Conservation (phyloP, 2,113 vertebrate genomes). For the Solenodon paradoxus region DNA sequence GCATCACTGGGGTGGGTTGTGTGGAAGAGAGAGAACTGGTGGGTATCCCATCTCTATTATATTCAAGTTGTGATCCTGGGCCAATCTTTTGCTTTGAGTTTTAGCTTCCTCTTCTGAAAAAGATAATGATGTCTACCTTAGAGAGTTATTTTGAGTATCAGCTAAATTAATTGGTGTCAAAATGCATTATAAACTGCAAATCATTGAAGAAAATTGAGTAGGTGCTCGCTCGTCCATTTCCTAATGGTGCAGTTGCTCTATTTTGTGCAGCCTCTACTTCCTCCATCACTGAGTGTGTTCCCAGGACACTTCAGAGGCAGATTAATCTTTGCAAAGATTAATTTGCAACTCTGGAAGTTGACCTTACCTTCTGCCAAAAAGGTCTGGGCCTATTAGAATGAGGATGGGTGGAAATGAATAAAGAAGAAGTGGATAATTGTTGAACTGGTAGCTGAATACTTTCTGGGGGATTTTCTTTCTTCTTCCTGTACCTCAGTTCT, state of each 20-base stretch:
- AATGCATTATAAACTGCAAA: background rate
- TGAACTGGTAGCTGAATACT: background rate
- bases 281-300: background rate
- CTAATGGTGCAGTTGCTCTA: background rate
- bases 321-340: background rate
- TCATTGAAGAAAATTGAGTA: background rate
- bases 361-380: background rate
- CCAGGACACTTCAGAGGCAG: background rate
- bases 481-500: background rate
- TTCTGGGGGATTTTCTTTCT: background rate
- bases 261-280: background rate
- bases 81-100: background rate
- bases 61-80: background rate
- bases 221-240: background rate
- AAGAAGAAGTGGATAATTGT: background rate
- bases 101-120: background rate
- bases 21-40: background rate
- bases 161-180: slow-evolving; percentile 14
- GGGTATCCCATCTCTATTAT: background rate
- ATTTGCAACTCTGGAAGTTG: background rate
- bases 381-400: background rate
- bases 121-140: background rate
- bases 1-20: background rate
- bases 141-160: background rate
- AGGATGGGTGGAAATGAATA: background rate